Base-by-base conservation (phyloP, 2,797 vertebrate species). In the Eleutherodactylus coqui region DNA sequence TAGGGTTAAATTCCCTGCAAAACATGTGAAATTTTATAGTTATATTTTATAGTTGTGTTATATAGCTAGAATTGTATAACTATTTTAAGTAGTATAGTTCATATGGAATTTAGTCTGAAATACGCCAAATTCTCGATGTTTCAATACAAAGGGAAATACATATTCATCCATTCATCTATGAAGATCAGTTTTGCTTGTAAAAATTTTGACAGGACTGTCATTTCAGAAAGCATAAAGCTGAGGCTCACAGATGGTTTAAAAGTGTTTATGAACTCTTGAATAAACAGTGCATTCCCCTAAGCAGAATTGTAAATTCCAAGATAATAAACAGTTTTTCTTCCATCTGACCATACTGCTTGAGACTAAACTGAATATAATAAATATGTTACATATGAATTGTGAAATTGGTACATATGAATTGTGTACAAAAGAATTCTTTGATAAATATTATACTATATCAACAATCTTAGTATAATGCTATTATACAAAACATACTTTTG, bases 191-290 rank as follows among this genome's bases (percentile, higher is more conserved):
- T 83, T 87, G 53, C 64, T 79, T 73, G 86, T 84, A 84, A 75
- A 67, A 73, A 87, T 84, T 84, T 84, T 87, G 86, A 87, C 86
- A 84, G 77, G 49, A 60, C 51, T 87, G 86, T 87, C 86, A 87
- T 87, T 73, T 83, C 82, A 84, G 75, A 83, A 87, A 87, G 82
- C 81, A 79, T 87, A 79, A 79, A 79, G 53, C 86, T 87, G 76
- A 87, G 81, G 49, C 85, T 70, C 85, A 87, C 86, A 87, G 86
- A 87, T 87, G 85, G 85, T 79, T 79, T 87, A 84, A 87, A 87
- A 83, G 86, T 87, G 76, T 84, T 87, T 87, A 87, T 79, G 81
- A 80, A 87, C 82, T 51, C 86, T 84, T 87, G 86, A 87, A 87
- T 87, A 87, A 87, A 81, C 82, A 84, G 55, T 75, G 81, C 67